These are phyloP conservation scores for Thamnophis elegans DNA, from an alignment of 2,797 vertebrate genomes.

Conservation along the genomic window DNA sequence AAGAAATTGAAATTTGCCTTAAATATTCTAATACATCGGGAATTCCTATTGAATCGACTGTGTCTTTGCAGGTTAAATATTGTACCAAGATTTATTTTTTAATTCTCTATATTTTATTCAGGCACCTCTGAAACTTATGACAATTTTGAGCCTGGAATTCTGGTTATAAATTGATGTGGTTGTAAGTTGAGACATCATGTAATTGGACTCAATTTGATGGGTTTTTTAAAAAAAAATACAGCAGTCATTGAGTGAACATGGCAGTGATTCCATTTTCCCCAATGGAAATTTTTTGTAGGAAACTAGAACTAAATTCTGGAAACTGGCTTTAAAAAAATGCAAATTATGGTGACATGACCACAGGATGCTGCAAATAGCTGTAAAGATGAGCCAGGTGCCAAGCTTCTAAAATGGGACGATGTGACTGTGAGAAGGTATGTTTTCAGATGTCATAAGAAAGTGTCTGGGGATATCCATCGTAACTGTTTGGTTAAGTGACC, in stretches of 20 bases:
- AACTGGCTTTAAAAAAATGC: neutral
- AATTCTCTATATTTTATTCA: neutral
- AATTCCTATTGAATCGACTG: neutral
- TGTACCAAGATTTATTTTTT: neutral
- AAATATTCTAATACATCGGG: neutral
- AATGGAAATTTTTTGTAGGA: neutral
- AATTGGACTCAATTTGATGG: neutral
- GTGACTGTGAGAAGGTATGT: no score
- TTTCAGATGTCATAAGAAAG: neutral
- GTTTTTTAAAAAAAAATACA: neutral
- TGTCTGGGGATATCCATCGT: neutral
- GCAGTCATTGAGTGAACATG: neutral
- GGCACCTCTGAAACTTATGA: neutral
- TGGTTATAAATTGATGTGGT: neutral
- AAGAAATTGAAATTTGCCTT: neutral
- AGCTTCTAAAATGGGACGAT: no score
- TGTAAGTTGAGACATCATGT: neutral
- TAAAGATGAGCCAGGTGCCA: no score
- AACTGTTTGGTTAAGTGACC: neutral
- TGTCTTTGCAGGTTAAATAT: neutral
- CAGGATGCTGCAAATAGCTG: no score
- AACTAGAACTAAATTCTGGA: neutral
- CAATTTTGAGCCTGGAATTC: neutral
- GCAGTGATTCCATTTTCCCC: neutral
- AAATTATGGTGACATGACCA: no score